These are phyloP conservation scores for Eristalis pertinax DNA, from an alignment of 2,888 invertebrate genomes.

Conservation along the genomic window DNA sequence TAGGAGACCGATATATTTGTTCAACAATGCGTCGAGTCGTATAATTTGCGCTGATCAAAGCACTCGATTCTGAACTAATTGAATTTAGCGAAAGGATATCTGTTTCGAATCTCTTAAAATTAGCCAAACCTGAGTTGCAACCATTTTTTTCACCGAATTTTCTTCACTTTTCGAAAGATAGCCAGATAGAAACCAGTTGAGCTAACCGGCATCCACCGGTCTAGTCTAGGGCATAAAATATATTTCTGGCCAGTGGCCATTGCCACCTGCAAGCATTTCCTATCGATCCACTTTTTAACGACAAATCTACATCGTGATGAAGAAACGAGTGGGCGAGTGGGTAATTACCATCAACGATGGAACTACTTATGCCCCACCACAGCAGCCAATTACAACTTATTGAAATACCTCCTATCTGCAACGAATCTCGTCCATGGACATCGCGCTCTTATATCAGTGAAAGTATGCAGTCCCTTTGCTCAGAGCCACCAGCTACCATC, in stretches of 20 bases:
- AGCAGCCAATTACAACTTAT: not conserved
- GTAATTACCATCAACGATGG: not conserved
- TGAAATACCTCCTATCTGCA: not conserved
- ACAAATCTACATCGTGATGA: not conserved
- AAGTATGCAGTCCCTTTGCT: not conserved
- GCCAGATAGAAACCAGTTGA: not conserved
- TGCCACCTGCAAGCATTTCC: not conserved
- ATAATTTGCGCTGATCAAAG: not conserved
- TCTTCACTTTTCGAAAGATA: not conserved
- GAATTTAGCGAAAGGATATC: not conserved
- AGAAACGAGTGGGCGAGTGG: not conserved
- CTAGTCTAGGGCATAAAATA: not conserved
- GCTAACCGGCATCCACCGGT: not conserved
- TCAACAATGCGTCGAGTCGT: not conserved
- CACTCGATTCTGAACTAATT: not conserved
- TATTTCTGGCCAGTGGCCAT: not conserved
- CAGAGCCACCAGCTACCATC: not conserved
- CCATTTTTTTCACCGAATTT: not conserved
- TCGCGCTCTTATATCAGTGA: not conserved
- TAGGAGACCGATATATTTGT: not conserved
- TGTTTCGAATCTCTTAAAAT: not conserved
- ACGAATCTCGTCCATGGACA: not conserved
- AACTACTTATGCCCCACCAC: not conserved
- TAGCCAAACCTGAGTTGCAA: not conserved
- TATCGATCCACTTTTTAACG: not conserved